Percentiles rank a stretch among this genome's conserved stretches.
Evolutionary conservation across 2,888 invertebrate genomes (phyloP).

Genomic region (Invenusta paracnida): DNA sequence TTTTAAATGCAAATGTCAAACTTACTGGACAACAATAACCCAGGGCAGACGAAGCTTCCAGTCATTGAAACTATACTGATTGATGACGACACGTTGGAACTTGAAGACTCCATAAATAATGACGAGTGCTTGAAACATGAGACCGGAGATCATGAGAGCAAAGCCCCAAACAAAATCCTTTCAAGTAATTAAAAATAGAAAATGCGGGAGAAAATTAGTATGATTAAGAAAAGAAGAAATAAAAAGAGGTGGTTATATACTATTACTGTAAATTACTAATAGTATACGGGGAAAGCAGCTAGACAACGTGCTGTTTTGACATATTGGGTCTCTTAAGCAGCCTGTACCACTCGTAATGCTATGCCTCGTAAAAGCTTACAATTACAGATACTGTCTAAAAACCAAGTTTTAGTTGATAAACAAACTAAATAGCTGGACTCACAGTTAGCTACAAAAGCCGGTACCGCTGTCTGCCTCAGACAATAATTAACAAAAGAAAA

Average conservation of each 20-base stretch:
- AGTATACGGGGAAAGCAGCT: too few species aligned
- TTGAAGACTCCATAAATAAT: constrained; percentile 49
- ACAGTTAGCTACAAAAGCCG: too few species aligned
- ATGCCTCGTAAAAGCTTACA: too few species aligned
- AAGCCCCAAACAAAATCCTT: constrained; percentile 57
- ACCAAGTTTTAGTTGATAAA: too few species aligned
- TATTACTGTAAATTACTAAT: too few species aligned
- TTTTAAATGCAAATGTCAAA: neutral
- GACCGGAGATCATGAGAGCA: constrained; percentile 53
- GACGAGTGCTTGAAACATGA: constrained; percentile 52
- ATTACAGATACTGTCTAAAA: too few species aligned
- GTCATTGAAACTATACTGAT: constrained; percentile 51
- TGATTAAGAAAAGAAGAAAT: constrained; percentile 49
- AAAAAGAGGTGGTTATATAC: neutral
- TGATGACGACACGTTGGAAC: constrained; percentile 50
- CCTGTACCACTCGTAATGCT: too few species aligned
- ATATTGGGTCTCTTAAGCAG: too few species aligned
- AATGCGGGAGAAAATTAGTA: constrained; percentile 52
- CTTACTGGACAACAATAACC: constrained; percentile 53
- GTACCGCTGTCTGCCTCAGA: too few species aligned
- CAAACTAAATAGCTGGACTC: too few species aligned
- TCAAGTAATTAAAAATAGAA: constrained; percentile 30
- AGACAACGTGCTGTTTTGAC: too few species aligned
- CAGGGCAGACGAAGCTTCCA: constrained; percentile 52
- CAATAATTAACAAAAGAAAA: too few species aligned